These are phyloP conservation scores for Protomyctophum bolini DNA, from an alignment of 2,113 vertebrate genomes.

Conservation along the genomic window DNA sequence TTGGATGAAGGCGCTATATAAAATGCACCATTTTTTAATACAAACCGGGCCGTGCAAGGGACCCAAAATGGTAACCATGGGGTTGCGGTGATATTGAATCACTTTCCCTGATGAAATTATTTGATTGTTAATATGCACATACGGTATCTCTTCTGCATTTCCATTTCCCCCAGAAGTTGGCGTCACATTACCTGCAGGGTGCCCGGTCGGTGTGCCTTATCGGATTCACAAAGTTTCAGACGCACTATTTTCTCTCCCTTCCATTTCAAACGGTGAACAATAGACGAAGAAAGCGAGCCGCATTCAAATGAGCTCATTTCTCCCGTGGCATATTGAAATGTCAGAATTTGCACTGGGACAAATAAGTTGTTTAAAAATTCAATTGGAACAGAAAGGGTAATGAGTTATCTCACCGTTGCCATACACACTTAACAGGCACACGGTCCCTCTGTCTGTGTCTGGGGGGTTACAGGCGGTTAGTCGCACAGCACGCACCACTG, in stretches of 20 bases:
- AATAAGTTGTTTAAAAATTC: slow-evolving; percentile 68
- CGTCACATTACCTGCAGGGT: background rate
- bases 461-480: slow-evolving; percentile 57
- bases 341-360: slow-evolving; percentile 83
- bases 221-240: slow-evolving; percentile 29
- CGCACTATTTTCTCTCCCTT: background rate
- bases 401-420: slow-evolving; percentile 67
- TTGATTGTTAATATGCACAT: slow-evolving; percentile 10
- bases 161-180: slow-evolving; percentile 1
- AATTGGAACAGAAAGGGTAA: slow-evolving; percentile 68
- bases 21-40: too few species aligned
- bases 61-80: too few species aligned
- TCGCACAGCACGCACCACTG: slow-evolving; percentile 61
- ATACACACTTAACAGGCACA: slow-evolving; percentile 43
- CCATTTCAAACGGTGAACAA: slow-evolving; percentile 31
- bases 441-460: slow-evolving; percentile 36
- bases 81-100: background rate
- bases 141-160: background rate
- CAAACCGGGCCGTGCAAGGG: too few species aligned
- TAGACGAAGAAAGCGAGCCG: slow-evolving; percentile 30
- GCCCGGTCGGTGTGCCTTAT: slow-evolving; percentile 16
- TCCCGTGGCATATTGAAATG: slow-evolving; percentile 77
- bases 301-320: slow-evolving; percentile 70
- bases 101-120: background rate
- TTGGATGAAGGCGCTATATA: too few species aligned